Conservation (phyloP, 2,888 invertebrate genomes). For the Venusia cambrica region DNA sequence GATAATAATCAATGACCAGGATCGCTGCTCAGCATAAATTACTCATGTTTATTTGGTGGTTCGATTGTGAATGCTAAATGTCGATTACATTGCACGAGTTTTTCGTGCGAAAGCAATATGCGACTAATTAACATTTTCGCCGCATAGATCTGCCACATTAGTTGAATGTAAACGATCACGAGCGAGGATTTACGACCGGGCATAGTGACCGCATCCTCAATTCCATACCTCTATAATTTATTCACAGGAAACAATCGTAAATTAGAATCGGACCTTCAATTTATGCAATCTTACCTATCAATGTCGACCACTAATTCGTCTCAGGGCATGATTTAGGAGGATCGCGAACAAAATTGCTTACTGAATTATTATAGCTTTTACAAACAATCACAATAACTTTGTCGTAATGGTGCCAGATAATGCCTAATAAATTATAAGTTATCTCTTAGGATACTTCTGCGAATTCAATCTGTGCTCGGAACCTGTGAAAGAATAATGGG, state of each 20-base stretch:
- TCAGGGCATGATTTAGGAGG: constrained; percentile 1
- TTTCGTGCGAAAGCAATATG: constrained; percentile 19
- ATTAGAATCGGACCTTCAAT: constrained; percentile 12
- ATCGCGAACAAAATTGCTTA: constrained; percentile 1
- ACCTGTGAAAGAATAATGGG: constrained; percentile 57
- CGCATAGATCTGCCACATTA: constrained; percentile 27
- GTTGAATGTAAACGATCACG: constrained; percentile 26
- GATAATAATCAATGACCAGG: constrained; percentile 8
- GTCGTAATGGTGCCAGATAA: constrained; percentile 9
- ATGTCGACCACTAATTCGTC: constrained; percentile 8
- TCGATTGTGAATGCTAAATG: constrained; percentile 14
- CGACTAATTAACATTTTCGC: constrained; percentile 28
- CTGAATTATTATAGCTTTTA: not conserved
- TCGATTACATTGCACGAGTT: constrained; percentile 6
- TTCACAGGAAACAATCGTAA: constrained; percentile 26
- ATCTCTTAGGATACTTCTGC: constrained; percentile 26
- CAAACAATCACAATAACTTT: constrained; percentile 16
- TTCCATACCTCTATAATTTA: constrained; percentile 27
- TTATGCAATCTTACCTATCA: constrained; percentile 11
- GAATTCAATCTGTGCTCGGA: constrained; percentile 46
- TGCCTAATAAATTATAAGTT: constrained; percentile 23
- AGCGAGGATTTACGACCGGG: constrained; percentile 27
- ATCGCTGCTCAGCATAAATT: constrained; percentile 13
- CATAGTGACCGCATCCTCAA: constrained; percentile 28
- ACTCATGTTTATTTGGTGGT: constrained; percentile 12